A percentile compares a stretch with the other conserved stretches of the same genome.
Evolutionary conservation across 2,797 vertebrate species (phyloP).

Genomic region (Sardinella longiceps): DNA sequence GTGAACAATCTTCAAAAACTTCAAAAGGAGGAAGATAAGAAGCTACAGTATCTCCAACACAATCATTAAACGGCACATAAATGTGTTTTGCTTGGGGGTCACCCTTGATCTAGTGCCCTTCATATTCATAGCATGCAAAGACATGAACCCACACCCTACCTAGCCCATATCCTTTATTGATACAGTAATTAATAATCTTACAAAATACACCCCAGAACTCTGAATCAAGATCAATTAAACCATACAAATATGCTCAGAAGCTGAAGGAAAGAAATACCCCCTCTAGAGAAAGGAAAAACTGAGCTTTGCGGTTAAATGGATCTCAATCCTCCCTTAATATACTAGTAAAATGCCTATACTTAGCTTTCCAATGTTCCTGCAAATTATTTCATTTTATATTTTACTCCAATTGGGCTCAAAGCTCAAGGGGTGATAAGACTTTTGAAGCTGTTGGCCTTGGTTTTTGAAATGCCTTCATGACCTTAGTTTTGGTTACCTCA

Average conservation of each 20-base stretch:
- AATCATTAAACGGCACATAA: not conserved
- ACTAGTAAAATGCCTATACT: not conserved
- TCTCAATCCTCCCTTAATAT: not conserved
- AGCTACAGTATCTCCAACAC: not conserved
- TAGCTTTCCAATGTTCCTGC: not conserved
- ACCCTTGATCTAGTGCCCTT: not conserved
- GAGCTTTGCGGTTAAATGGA: no score
- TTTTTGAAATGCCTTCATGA: no score
- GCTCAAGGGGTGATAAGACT: no score
- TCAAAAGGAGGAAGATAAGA: not conserved
- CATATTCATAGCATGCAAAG: not conserved
- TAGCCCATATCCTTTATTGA: not conserved
- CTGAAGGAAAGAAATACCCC: no score
- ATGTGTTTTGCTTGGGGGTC: not conserved
- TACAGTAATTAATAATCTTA: not conserved
- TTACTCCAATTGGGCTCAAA: no score
- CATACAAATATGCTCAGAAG: no score
- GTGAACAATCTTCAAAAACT: not conserved
- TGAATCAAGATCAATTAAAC: not conserved
- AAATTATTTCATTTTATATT: no score
- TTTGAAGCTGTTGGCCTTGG: no score
- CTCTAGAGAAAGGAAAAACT: no score
- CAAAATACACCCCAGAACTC: no score
- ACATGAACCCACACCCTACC: not conserved
- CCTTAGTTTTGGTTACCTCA: no score